A percentile compares a stretch with the other conserved stretches of the same genome.
Conservation (phyloP, 2,113 vertebrate species). For the Clarias macrocephalus region DNA sequence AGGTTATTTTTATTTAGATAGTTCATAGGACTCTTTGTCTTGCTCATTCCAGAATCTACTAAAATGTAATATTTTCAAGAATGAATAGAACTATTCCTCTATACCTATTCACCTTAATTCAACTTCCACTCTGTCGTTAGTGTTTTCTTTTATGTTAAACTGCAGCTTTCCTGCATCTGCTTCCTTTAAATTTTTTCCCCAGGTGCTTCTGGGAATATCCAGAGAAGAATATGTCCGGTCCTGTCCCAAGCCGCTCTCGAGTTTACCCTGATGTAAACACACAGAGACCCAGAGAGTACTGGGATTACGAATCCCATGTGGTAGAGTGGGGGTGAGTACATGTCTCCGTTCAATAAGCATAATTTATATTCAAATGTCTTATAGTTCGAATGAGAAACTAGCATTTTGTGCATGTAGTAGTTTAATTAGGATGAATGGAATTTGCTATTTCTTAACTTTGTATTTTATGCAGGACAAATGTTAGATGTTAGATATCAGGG, state of each 20-base stretch:
- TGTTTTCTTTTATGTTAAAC: not conserved
- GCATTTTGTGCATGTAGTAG: not conserved
- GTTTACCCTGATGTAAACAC: conserved; percentile 88
- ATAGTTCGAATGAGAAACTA: not conserved
- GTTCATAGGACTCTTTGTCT: not conserved
- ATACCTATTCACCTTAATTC: not conserved
- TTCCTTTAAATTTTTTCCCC: conserved; percentile 3
- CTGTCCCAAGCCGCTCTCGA: conserved; percentile 83
- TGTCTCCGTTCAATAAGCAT: not conserved
- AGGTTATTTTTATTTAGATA: not conserved
- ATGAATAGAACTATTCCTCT: not conserved
- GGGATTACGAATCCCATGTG: conserved; percentile 82
- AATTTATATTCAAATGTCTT: not conserved
- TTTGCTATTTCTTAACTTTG: not conserved
- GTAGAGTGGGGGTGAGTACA: conserved; percentile 82
- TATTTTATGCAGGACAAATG: too few species aligned
- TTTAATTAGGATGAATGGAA: not conserved
- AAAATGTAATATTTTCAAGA: not conserved
- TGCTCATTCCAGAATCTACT: not conserved
- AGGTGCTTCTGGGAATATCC: conserved; percentile 71
- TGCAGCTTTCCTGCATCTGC: not conserved
- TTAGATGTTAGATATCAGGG: not conserved
- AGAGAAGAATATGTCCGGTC: conserved; percentile 81
- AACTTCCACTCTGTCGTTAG: not conserved
- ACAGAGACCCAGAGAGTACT: conserved; percentile 84